These are phyloP conservation scores for Phrynosoma blainvillii DNA, from an alignment of 2,113 vertebrate genomes.

Conservation along the genomic window DNA sequence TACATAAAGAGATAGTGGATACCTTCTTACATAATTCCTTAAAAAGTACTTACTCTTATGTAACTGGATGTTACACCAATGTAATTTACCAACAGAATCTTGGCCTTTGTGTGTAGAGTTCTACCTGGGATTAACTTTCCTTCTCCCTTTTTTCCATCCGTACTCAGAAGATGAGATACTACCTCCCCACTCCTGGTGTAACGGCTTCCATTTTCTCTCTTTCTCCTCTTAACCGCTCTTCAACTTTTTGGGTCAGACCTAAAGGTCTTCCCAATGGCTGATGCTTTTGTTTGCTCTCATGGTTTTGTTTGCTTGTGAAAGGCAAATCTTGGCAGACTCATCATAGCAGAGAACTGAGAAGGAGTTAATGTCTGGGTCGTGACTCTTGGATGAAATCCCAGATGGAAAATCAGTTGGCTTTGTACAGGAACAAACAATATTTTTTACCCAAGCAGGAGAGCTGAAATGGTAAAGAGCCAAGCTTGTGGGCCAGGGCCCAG, in stretches of 20 bases:
- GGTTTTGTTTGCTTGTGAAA: constrained; percentile 1
- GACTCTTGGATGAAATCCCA: constrained; percentile 24
- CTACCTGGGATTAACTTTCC: not conserved
- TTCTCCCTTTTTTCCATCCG: not conserved
- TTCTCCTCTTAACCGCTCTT: not conserved
- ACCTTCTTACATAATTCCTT: too few species aligned
- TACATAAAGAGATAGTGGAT: too few species aligned
- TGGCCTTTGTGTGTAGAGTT: not conserved
- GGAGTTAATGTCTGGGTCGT: constrained; percentile 9
- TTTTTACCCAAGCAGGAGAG: not conserved
- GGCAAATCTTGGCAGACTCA: not conserved
- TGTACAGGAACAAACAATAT: constrained; percentile 24
- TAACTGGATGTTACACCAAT: too few species aligned
- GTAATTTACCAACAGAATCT: too few species aligned
- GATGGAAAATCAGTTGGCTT: constrained; percentile 21
- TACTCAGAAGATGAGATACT: not conserved
- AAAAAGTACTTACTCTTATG: too few species aligned
- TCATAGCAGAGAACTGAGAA: not conserved
- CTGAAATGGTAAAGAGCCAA: constrained; percentile 8
- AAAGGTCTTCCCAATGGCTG: not conserved
- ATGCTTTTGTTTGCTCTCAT: not conserved
- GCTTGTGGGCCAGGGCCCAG: not conserved
- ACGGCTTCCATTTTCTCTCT: not conserved
- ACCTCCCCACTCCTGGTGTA: too few species aligned
- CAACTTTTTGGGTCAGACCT: not conserved